These are phyloP conservation scores for Chlorops oryzae DNA, from an alignment of 1,140 invertebrate species.

Conservation along the genomic window DNA sequence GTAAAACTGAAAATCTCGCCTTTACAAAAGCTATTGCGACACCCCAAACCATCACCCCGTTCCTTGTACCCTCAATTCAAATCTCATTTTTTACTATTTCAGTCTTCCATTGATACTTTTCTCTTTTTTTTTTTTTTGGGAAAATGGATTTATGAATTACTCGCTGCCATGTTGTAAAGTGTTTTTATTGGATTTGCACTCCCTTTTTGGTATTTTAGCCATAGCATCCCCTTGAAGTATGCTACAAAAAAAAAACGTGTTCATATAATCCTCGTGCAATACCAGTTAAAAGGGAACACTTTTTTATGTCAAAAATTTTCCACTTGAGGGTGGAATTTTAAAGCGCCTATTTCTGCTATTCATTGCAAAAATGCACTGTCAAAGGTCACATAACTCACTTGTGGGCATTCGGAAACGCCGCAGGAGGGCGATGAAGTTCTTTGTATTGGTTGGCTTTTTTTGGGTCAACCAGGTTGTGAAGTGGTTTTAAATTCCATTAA, in stretches of 20 bases:
- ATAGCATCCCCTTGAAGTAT: conserved; percentile 17
- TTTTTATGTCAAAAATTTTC: no score
- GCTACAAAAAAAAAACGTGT: no score
- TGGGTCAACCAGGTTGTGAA: conserved; percentile 22
- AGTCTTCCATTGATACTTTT: no score
- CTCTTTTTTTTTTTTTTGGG: no score
- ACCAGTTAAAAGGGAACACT: no score
- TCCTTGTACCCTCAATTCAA: no score
- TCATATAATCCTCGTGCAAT: no score
- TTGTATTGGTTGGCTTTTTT: no score
- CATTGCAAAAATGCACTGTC: conserved; percentile 3
- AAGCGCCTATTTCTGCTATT: not conserved
- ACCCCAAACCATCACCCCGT: no score
- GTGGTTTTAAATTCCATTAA: conserved; percentile 48
- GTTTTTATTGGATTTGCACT: conserved; percentile 43
- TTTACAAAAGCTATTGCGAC: no score
- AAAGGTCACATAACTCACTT: conserved; percentile 9
- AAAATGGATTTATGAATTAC: conserved; percentile 37
- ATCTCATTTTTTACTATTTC: no score
- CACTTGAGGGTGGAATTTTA: not conserved
- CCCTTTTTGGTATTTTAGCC: conserved; percentile 2
- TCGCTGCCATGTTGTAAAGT: conserved; percentile 44
- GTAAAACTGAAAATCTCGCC: no score
- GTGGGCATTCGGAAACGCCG: not conserved
- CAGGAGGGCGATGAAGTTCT: conserved; percentile 2